phyloP scores from a whole-genome alignment of 2,113 vertebrate genomes.

The Tetraodon nigroviridis region DNA sequence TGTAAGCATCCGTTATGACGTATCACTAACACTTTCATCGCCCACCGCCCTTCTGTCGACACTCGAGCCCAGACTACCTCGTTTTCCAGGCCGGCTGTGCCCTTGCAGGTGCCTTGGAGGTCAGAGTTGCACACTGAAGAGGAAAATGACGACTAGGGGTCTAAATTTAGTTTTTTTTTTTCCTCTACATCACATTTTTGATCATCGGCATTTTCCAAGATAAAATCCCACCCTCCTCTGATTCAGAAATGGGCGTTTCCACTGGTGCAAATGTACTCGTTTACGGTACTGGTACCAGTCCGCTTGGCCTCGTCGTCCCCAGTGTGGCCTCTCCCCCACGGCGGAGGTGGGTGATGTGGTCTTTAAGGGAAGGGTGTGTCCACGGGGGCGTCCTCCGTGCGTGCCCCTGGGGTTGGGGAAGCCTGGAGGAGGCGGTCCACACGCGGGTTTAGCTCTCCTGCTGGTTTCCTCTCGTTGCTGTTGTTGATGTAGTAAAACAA shows the following conservation, averaged over 20 bases:
- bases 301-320: conserved; percentile 11
- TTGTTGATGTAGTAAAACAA: conserved; percentile 1
- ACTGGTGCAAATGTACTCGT: conserved; percentile 43
- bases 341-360: conserved; percentile 48
- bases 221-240: conserved; percentile 14
- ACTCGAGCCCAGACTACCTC: conserved; percentile 70
- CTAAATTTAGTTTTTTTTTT: conserved; percentile 23
- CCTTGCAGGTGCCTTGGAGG: conserved; percentile 54
- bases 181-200: conserved; percentile 8
- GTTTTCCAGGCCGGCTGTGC: conserved; percentile 46
- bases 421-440: not conserved
- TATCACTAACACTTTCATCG: conserved; percentile 43
- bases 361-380: conserved; percentile 20
- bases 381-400: conserved; percentile 22
- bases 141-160: conserved; percentile 14
- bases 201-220: conserved; percentile 20
- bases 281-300: conserved; percentile 27
- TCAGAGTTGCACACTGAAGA: conserved; percentile 41
- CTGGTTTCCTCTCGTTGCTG: conserved; percentile 34
- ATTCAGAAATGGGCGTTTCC: conserved; percentile 10
- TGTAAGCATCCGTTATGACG: conserved; percentile 35
- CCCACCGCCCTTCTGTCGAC: conserved; percentile 39
- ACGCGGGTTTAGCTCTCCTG: conserved; percentile 15
- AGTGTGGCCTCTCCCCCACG: conserved; percentile 10
- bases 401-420: conserved; percentile 5